These are phyloP conservation scores for Narcine bancroftii DNA, from an alignment of 2,113 vertebrate species.

Conservation along the genomic window DNA sequence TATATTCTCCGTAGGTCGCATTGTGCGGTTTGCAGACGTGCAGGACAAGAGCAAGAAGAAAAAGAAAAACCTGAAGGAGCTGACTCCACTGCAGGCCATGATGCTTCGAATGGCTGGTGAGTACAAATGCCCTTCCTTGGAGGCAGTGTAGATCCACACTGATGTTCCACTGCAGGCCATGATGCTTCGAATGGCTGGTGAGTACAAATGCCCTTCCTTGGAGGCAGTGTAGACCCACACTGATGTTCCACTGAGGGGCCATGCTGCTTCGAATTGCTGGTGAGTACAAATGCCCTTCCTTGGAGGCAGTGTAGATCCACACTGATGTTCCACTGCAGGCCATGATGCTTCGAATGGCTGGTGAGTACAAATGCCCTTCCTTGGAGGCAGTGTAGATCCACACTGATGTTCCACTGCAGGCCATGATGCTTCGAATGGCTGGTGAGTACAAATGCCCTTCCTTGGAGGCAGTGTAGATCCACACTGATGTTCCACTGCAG, in stretches of 20 bases:
- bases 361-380: slow-evolving; percentile 45
- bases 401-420: slow-evolving; percentile 86
- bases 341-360: slow-evolving; percentile 98
- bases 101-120: slow-evolving; percentile 94
- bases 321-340: slow-evolving; percentile 92
- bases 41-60: slow-evolving; percentile 70
- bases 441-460: slow-evolving; percentile 48
- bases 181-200: slow-evolving; percentile 97
- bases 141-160: too few relatives aligned
- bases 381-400: too few relatives aligned
- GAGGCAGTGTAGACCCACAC: too few relatives aligned
- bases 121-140: background rate
- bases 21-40: slow-evolving; percentile 85
- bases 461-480: too few relatives aligned
- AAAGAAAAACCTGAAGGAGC: slow-evolving; percentile 86
- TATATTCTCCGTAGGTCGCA: slow-evolving; percentile 56
- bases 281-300: slow-evolving; percentile 41
- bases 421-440: slow-evolving; percentile 98
- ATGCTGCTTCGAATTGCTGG: slow-evolving; percentile 98
- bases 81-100: slow-evolving; percentile 95
- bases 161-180: slow-evolving; percentile 93
- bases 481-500: slow-evolving; percentile 80
- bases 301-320: too few relatives aligned
- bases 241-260: slow-evolving; percentile 88
- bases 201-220: background rate